Conservation (phyloP, 2,113 vertebrate genomes). For the Plotosus lineatus region DNA sequence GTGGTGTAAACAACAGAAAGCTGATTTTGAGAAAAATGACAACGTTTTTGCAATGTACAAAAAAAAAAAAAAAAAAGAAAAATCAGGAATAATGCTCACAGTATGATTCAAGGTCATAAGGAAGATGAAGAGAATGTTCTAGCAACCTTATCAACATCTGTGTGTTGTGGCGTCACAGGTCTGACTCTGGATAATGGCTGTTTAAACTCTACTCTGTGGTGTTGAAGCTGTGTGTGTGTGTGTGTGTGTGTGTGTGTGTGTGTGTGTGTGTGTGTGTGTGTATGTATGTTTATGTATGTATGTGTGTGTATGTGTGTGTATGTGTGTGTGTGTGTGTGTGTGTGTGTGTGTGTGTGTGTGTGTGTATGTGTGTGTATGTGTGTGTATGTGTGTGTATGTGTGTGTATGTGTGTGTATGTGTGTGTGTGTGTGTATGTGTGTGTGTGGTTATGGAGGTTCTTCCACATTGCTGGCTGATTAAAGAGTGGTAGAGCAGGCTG, state of each 20-base stretch:
- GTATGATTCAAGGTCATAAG: too few relatives aligned
- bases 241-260: too few relatives aligned
- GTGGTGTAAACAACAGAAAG: too few relatives aligned
- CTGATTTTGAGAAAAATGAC: too few relatives aligned
- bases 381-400: conserved; percentile 15
- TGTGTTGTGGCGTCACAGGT: background rate
- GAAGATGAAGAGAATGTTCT: background rate
- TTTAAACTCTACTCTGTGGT: background rate
- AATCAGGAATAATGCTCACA: too few relatives aligned
- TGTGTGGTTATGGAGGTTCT: conserved; percentile 21
- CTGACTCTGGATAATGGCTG: background rate
- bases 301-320: conserved; percentile 20
- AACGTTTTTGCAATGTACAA: too few relatives aligned
- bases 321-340: conserved; percentile 11
- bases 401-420: conserved; percentile 13
- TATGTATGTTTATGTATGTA: conserved; percentile 3
- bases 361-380: conserved; percentile 11
- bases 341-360: conserved; percentile 21
- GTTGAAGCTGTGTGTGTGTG: conserved; percentile 16
- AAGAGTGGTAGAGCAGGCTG: conserved; percentile 32
- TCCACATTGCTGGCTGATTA: conserved; percentile 45
- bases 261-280: background rate
- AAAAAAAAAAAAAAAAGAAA: too few relatives aligned
- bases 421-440: conserved; percentile 10
- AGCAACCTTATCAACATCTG: too few relatives aligned